phyloP scores from a whole-genome alignment of 2,113 vertebrate species.

The Leptocoma aspasia region DNA sequence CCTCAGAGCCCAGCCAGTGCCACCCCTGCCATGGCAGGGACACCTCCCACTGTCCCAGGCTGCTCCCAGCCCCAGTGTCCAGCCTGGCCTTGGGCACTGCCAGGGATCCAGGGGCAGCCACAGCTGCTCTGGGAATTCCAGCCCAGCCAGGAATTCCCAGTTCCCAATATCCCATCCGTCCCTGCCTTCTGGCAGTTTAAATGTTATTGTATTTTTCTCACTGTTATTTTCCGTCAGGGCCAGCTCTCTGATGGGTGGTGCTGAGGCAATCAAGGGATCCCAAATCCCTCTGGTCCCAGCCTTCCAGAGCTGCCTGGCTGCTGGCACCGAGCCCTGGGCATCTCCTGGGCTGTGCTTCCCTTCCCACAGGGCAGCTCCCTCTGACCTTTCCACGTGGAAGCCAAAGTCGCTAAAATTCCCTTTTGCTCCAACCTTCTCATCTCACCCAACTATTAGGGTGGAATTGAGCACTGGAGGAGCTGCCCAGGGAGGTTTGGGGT shows the following conservation, averaged over 20 bases:
- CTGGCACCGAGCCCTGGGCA: rapidly evolving
- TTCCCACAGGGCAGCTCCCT: background rate
- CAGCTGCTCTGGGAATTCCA: background rate
- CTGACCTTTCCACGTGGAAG: background rate
- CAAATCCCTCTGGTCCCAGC: background rate
- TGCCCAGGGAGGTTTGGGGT: background rate
- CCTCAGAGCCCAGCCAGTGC: rapidly evolving
- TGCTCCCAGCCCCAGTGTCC: background rate
- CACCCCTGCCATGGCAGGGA: background rate
- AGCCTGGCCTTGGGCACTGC: background rate
- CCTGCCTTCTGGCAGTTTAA: background rate
- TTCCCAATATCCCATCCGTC: background rate
- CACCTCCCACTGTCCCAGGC: background rate
- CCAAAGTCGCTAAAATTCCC: background rate
- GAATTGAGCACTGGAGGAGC: background rate
- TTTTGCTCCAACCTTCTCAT: background rate
- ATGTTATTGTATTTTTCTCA: background rate
- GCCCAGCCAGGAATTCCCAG: background rate
- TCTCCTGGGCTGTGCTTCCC: background rate
- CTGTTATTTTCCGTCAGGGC: background rate
- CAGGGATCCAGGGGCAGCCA: background rate
- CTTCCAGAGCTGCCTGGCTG: background rate
- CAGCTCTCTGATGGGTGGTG: rapidly evolving
- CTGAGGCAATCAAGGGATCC: background rate
- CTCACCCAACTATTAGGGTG: background rate